Base-by-base conservation (phyloP, 2,888 invertebrate species). In the Folsomia candida region DNA sequence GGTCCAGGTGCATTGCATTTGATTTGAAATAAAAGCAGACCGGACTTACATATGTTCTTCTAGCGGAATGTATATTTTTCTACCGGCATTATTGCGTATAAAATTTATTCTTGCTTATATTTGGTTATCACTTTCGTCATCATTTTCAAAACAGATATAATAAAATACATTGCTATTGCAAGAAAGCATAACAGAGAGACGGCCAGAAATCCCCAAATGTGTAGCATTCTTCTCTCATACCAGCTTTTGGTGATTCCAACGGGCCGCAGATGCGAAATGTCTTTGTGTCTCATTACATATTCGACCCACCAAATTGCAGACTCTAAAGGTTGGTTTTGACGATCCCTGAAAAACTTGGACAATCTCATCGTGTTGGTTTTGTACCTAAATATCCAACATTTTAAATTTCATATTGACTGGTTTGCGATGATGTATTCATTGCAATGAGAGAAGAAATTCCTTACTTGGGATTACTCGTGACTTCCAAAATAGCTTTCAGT, bases 181-280 rank as follows among this genome's bases (percentile, higher is more conserved):
- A n/a, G n/a, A n/a, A n/a, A n/a, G n/a, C n/a, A n/a, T n/a, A n/a
- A n/a, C n/a, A n/a, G n/a, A n/a, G n/a, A n/a, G n/a, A n/a, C n/a
- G n/a, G 51, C 51, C 2, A 72, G 24, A 28, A 71, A 71, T 24
- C 27, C 29, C 72, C 72, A 75, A 18, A 75, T 61, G 47, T 75
- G 70, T 0, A 75, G 65, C 51, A 67, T 69, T 14, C 73, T 63
- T 22, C 71, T 58, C 51, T 73, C 68, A 47, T 71, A 75, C 75
- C 75, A 75, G 22, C 64, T 64, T n/a, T 67, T 51, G 3, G 6
- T 57, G 1, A 69, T 24, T 20, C 70, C 70, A 4, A 71, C 60
- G 1, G 75, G 69, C 11, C 29, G 60, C 0, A 76, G 62, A 47
- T 71, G 68, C 1, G 67, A 57, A 1, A 71, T 76, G 65, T 74